Conservation (phyloP, 2,113 vertebrate species). For the Ageneiosus marmoratus region DNA sequence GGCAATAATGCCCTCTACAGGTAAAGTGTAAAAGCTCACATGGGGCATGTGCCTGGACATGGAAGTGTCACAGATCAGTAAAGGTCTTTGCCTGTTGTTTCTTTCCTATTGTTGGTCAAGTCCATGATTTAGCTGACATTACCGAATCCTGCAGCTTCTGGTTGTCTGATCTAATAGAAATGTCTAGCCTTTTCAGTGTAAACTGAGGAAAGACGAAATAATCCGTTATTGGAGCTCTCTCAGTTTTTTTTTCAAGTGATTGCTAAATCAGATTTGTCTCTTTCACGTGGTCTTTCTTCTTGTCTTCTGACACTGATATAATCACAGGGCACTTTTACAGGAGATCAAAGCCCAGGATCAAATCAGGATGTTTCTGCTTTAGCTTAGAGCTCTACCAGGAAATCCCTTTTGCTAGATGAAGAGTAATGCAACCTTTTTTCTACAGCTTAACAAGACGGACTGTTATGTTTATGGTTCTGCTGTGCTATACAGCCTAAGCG, state of each 20-base stretch:
- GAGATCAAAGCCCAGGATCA: slow-evolving; percentile 32
- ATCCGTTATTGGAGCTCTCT: not conserved
- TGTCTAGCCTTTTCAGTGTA: not conserved
- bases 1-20: slow-evolving; percentile 56
- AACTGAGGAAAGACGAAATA: not conserved
- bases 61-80: slow-evolving; percentile 6
- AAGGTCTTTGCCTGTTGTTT: slow-evolving; percentile 25
- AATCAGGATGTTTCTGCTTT: slow-evolving; percentile 17
- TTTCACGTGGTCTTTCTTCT: slow-evolving; percentile 1
- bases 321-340: slow-evolving; percentile 44
- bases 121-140: slow-evolving; percentile 33
- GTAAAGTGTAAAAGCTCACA: not conserved
- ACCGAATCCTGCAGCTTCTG: slow-evolving; percentile 15
- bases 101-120: slow-evolving; percentile 23
- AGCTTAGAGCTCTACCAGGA: slow-evolving; percentile 25
- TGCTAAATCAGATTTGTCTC: slow-evolving; percentile 43
- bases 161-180: slow-evolving; percentile 19
- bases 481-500: not conserved
- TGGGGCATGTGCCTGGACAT: not conserved
- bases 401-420: slow-evolving; percentile 37
- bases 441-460: slow-evolving; percentile 6
- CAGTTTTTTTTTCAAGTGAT: slow-evolving; percentile 17
- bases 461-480: not conserved
- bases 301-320: slow-evolving; percentile 32
- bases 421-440: slow-evolving; percentile 43